These are phyloP conservation scores for Myripristis murdjan DNA, from an alignment of 2,797 vertebrate genomes.

Conservation along the genomic window DNA sequence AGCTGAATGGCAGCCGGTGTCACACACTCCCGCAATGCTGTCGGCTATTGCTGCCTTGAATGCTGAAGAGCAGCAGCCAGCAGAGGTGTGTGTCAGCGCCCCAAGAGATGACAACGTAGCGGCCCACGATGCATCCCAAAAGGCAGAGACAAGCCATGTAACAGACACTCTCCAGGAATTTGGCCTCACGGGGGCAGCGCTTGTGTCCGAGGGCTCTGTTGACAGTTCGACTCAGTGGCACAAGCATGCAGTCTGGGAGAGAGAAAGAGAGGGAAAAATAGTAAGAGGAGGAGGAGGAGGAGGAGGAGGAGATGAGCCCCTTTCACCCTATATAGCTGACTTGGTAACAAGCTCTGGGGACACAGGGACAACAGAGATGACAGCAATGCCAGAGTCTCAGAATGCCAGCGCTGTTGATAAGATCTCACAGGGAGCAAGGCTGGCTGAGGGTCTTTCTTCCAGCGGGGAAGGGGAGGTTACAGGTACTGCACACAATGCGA, in stretches of 20 bases:
- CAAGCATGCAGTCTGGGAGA: slow-evolving; percentile 39
- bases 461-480: slow-evolving; percentile 70
- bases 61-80: slow-evolving; percentile 41
- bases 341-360: slow-evolving; percentile 78
- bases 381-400: slow-evolving; percentile 65
- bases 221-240: slow-evolving; percentile 64
- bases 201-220: slow-evolving; percentile 55
- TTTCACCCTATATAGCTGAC: slow-evolving; percentile 55
- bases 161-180: slow-evolving; percentile 66
- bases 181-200: slow-evolving; percentile 43
- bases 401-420: slow-evolving; percentile 73
- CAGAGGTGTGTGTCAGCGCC: slow-evolving; percentile 55
- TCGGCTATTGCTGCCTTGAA: slow-evolving; percentile 45
- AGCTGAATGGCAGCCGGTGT: slow-evolving; percentile 58
- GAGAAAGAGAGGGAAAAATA: slow-evolving; percentile 54
- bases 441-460: slow-evolving; percentile 68
- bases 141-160: slow-evolving; percentile 70
- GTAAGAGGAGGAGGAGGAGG: slow-evolving; percentile 50
- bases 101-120: slow-evolving; percentile 57
- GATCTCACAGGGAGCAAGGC: slow-evolving; percentile 75
- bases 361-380: slow-evolving; percentile 68
- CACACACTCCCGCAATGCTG: slow-evolving; percentile 48
- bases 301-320: slow-evolving; percentile 51
- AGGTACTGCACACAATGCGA: slow-evolving; percentile 65
- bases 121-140: slow-evolving; percentile 57